Base-by-base conservation (phyloP, 2,888 invertebrate species). In the Lasioglossum calceatum region DNA sequence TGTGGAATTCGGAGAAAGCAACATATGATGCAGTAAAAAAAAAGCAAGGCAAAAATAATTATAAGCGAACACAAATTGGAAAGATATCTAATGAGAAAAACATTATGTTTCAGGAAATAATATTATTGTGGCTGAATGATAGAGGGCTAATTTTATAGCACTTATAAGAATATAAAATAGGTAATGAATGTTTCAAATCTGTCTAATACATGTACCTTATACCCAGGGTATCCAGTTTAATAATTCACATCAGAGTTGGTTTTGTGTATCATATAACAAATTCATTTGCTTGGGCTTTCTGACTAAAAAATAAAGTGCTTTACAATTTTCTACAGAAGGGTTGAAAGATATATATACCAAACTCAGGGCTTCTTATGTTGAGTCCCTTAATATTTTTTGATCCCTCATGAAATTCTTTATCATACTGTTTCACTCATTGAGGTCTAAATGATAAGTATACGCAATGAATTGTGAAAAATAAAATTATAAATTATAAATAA, bases 61-160 rank as follows among this genome's bases (percentile, higher is more conserved):
- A 75, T 89, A 89, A 72, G 71, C 16, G 39, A 76, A 81, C 54
- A 47, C 47, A 80, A 87, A 91, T 91, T 91, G 88, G 85, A 85
- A 82, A 84, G 39, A 74, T 84, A 81, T 90, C 91, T 91, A 91
- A 91, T 84, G 67, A 87, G 81, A 85, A 86, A 90, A 91, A 92
- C 78, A 94, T 94, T 95, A 93, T 95, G 94, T 95, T 95, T 93
- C 95, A 95, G 94, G 94, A 93, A 92, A 91, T 94, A 95, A 93
- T 94, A 91, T 92, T 89, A 92, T 92, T 92, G 92, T 93, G 94
- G 94, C 93, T 92, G 93, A 94, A 91, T 93, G 92, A 93, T 93
- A 92, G 90, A 93, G 91, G 94, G 92, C 92, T 92, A 92, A 93
- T 92, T 94, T 94, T 92, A 88, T 94, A 93, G 88, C 92, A 92